Percentiles rank a stretch among this genome's conserved stretches.
Conservation (phyloP, 2,797 vertebrate species). For the Prionace glauca region DNA sequence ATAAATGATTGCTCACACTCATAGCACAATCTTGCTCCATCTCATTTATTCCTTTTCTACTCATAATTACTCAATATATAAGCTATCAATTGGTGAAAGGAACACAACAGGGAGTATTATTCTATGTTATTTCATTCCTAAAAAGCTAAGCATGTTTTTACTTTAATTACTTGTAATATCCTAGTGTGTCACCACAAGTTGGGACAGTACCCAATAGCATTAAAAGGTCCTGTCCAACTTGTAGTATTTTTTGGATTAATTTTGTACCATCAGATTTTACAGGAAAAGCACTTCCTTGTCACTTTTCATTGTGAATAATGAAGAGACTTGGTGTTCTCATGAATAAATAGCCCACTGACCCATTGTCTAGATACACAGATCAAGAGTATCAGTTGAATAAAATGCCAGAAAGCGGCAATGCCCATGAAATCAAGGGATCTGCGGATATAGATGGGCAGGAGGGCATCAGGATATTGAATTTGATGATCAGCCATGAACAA, state of each 20-base stretch:
- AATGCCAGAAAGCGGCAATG: neutral
- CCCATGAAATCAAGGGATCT: neutral
- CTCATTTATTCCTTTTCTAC: neutral
- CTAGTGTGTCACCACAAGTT: neutral
- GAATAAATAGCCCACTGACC: neutral
- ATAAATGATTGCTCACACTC: neutral
- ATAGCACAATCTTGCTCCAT: neutral
- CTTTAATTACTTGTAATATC: neutral
- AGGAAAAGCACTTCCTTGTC: neutral
- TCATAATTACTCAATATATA: neutral
- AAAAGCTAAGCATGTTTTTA: neutral
- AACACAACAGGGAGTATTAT: neutral
- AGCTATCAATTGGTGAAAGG: neutral
- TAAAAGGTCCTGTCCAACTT: neutral
- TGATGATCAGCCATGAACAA: too few species aligned
- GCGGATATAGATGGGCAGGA: too few species aligned
- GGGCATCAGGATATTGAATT: too few species aligned
- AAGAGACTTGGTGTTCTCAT: neutral
- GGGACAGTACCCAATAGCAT: neutral
- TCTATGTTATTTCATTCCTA: neutral
- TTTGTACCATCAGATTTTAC: neutral
- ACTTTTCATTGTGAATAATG: neutral
- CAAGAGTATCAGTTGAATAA: neutral
- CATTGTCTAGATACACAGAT: neutral
- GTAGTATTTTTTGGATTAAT: neutral